A percentile compares a stretch with the other conserved stretches of the same genome.
phyloP scores from a whole-genome alignment of 2,888 invertebrate genomes.

The Aphrophora alni region DNA sequence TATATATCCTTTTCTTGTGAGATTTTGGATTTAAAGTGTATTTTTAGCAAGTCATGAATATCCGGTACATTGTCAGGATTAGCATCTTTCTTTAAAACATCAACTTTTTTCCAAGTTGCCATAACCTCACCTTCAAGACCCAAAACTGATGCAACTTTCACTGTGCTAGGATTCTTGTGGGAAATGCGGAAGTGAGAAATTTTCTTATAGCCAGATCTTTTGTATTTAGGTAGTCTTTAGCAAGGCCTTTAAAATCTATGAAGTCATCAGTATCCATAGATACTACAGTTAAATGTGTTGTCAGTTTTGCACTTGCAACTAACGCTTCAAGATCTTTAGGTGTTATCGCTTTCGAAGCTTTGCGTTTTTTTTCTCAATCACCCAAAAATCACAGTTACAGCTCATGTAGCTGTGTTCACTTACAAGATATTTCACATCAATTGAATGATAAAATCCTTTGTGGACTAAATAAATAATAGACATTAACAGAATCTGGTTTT shows the following conservation, averaged over 20 bases:
- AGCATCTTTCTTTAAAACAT: slow-evolving; percentile 37
- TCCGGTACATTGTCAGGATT: slow-evolving; percentile 32
- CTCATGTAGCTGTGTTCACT: slow-evolving; percentile 44
- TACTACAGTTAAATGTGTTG: slow-evolving; percentile 23
- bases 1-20: slow-evolving; percentile 33
- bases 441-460: slow-evolving; percentile 32
- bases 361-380: slow-evolving; percentile 42
- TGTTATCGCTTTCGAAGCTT: slow-evolving; percentile 35
- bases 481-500: slow-evolving; percentile 53
- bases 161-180: slow-evolving; percentile 26
- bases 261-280: slow-evolving; percentile 33
- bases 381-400: slow-evolving; percentile 41
- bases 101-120: slow-evolving; percentile 23
- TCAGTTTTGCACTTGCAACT: slow-evolving; percentile 17
- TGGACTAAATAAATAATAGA: slow-evolving; percentile 50
- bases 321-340: slow-evolving; percentile 34
- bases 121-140: slow-evolving; percentile 3
- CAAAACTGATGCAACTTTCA: slow-evolving; percentile 35
- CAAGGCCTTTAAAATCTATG: slow-evolving; percentile 32
- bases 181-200: slow-evolving; percentile 33
- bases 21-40: slow-evolving; percentile 29
- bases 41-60: slow-evolving; percentile 27
- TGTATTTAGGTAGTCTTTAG: slow-evolving; percentile 33
- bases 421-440: slow-evolving; percentile 42
- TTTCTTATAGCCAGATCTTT: slow-evolving; percentile 31